phyloP scores from a whole-genome alignment of 2,113 vertebrate genomes.

The Galeopterus variegatus region DNA sequence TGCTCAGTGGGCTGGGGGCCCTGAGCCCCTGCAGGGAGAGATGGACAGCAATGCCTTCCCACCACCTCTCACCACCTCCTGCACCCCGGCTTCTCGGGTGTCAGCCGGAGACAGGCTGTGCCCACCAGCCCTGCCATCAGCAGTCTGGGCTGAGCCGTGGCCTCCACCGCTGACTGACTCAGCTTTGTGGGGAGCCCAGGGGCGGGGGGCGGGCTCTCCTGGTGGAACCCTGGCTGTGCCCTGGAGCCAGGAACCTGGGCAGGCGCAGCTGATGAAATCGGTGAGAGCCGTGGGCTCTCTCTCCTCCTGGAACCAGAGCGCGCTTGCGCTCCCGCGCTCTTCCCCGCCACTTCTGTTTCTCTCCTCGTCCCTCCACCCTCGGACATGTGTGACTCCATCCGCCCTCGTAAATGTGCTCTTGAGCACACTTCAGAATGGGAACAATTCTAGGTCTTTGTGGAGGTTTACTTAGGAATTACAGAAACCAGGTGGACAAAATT shows the following conservation, averaged over 20 bases:
- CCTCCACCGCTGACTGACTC: neutral
- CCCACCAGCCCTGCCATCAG: neutral
- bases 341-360: accelerated
- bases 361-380: neutral
- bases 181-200: neutral
- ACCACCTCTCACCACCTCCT: accelerated
- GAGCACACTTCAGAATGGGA: neutral
- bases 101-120: neutral
- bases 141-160: neutral
- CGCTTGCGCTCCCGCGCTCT: neutral
- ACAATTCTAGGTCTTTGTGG: neutral
- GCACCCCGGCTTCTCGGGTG: accelerated
- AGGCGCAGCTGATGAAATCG: neutral
- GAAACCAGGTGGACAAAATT: neutral
- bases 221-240: neutral
- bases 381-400: neutral
- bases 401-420: neutral
- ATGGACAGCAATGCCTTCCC: accelerated
- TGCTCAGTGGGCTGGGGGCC: neutral
- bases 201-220: neutral
- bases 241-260: neutral
- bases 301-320: neutral
- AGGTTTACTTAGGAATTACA: constrained; percentile 55
- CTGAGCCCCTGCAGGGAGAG: too few relatives aligned
- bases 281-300: accelerated